These are phyloP conservation scores for Astreopora myriophthalma DNA, from an alignment of 64 coral and sea anemone genomes.

Conservation along the genomic window DNA sequence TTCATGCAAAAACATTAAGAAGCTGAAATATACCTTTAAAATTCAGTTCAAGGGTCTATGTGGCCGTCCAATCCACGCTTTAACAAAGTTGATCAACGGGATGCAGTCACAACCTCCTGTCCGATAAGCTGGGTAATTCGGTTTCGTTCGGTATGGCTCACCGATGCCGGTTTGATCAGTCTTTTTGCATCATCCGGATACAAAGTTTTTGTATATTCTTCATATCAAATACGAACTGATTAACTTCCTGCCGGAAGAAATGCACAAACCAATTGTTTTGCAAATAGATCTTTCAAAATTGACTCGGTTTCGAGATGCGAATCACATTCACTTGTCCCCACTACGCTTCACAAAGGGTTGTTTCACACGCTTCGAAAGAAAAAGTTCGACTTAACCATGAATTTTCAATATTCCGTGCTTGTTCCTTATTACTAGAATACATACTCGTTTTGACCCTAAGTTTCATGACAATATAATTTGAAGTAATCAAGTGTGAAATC, in stretches of 20 bases:
- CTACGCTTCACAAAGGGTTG: too few species aligned
- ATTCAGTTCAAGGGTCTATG: background rate
- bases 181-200: constrained; percentile 7
- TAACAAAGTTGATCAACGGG: background rate
- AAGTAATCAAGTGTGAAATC: too few species aligned
- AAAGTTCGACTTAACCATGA: too few species aligned
- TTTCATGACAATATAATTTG: too few species aligned
- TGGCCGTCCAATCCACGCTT: background rate
- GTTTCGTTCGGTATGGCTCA: too few species aligned
- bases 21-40: too few species aligned
- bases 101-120: background rate
- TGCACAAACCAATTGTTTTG: background rate
- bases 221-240: background rate
- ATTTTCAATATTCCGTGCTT: too few species aligned
- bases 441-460: too few species aligned
- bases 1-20: too few species aligned
- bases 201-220: background rate
- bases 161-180: background rate
- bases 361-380: too few species aligned
- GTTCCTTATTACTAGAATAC: too few species aligned
- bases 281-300: background rate
- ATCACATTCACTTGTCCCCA: background rate
- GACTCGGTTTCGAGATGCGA: background rate
- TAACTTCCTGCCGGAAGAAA: background rate
- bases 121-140: background rate